phyloP scores from a whole-genome alignment of 2,113 vertebrate genomes.

The Onychorhynchus coronatus region DNA sequence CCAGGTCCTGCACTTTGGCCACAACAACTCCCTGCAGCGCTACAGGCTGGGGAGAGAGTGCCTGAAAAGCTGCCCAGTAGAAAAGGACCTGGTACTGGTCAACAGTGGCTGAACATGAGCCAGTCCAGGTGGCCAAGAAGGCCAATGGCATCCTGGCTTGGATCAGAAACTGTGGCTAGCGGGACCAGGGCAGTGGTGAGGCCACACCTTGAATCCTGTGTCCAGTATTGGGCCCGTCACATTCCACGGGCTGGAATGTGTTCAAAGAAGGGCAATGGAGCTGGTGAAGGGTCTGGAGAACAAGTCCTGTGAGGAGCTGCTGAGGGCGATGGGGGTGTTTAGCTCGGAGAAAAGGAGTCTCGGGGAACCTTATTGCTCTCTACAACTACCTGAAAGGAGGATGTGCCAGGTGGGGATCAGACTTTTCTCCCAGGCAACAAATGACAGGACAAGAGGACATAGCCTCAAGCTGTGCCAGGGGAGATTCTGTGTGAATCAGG shows the following conservation, averaged over 20 bases:
- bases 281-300: not conserved
- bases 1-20: not conserved
- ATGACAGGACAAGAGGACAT: not conserved
- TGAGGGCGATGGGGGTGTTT: not conserved
- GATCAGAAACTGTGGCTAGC: not conserved
- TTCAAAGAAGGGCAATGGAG: not conserved
- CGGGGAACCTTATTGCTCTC: not conserved
- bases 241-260: accelerated
- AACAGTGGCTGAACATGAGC: not conserved
- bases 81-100: not conserved
- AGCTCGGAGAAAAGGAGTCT: not conserved
- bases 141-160: not conserved
- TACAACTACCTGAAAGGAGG: not conserved
- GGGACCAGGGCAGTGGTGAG: not conserved
- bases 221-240: not conserved
- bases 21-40: accelerated
- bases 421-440: not conserved
- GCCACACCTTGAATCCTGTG: accelerated
- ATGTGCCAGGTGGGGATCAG: not conserved
- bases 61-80: not conserved
- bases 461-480: no score
- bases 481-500: not conserved
- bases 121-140: not conserved
- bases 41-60: not conserved
- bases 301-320: not conserved